Evolutionary conservation across 2,113 vertebrate species (phyloP).

Genomic region (Gadus macrocephalus): DNA sequence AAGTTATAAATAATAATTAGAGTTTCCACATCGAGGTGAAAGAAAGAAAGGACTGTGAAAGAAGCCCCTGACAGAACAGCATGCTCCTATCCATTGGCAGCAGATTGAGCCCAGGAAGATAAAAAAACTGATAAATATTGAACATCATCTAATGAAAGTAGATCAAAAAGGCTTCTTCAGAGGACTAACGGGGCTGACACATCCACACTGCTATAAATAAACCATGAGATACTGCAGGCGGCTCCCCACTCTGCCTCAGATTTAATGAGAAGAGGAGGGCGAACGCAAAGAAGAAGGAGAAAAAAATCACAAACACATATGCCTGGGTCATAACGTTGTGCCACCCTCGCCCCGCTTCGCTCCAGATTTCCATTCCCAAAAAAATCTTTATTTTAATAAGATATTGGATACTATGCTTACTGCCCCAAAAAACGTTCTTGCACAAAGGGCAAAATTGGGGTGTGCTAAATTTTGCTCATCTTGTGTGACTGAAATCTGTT

Average conservation of each 20-base stretch:
- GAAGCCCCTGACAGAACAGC: too few species aligned
- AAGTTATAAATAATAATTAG: conserved; percentile 28
- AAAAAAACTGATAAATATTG: conserved; percentile 70
- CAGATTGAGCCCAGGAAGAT: conserved; percentile 17
- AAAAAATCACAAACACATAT: conserved; percentile 61
- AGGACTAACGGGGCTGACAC: conserved; percentile 59
- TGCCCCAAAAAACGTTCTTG: too few species aligned
- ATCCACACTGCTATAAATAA: conserved; percentile 63
- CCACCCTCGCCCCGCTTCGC: conserved; percentile 3
- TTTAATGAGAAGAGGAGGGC: conserved; percentile 59
- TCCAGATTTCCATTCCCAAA: too few species aligned
- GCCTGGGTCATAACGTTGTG: conserved; percentile 39
- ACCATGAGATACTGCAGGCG: conserved; percentile 63
- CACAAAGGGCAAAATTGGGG: too few species aligned
- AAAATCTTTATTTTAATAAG: too few species aligned
- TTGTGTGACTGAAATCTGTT: too few species aligned
- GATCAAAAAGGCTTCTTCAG: conserved; percentile 66
- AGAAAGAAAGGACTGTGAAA: background rate
- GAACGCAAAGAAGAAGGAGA: background rate
- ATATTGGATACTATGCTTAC: too few species aligned
- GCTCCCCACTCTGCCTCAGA: conserved; percentile 48
- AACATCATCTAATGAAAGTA: conserved; percentile 71
- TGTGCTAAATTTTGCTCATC: too few species aligned
- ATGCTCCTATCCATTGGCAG: too few species aligned
- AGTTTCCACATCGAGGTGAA: conserved; percentile 29